Base-by-base conservation (phyloP, 2,797 vertebrate genomes). In the Enteromius mattozi region DNA sequence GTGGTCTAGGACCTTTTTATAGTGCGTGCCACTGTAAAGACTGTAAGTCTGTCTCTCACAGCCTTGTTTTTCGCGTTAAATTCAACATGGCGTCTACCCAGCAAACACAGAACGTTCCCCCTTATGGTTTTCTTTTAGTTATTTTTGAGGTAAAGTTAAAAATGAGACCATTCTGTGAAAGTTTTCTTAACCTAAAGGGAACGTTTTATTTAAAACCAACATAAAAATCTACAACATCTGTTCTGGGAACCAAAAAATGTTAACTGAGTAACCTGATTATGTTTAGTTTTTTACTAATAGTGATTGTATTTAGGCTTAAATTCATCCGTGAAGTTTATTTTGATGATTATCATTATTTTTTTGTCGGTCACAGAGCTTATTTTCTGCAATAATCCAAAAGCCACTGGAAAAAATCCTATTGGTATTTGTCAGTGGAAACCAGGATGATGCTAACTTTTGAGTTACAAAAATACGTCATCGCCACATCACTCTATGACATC, bases 361-460 rank as follows among this genome's bases (percentile, higher is more conserved):
- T 76, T 59, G 13, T 40, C 9, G 7, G 21, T 76, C 51, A 16
- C 51, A 76, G 21, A 76, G 33, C 13, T 76, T 9, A 59, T 24
- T 59, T 76, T 24, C 74, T 40, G 51, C 33, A 59, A 59, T 59
- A 17, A 77, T 77, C 21, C 13, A 77, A 59, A 40, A 76, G 19
- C 6, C 74, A 40, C 13, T 24, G 74, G 6, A 16, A 76, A 77
- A 77, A 8, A 37, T 59, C 6, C 21, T 40, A 54, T 17, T 40
- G 6, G 51, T 8, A 40, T 76, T 76, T 76, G 49, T 21, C 19
- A 40, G 0, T 13, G 27, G 27, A 17, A 45, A 40, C 76, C 37
- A 78, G 54, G n/a, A 13, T 45, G 16, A 42, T 78, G 77, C 24
- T 63, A 65, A 45, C 16, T 30, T 79, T 27, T 3, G 1, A 17